These are phyloP conservation scores for Papilio elwesi DNA, from an alignment of 2,888 invertebrate species.

Conservation along the genomic window DNA sequence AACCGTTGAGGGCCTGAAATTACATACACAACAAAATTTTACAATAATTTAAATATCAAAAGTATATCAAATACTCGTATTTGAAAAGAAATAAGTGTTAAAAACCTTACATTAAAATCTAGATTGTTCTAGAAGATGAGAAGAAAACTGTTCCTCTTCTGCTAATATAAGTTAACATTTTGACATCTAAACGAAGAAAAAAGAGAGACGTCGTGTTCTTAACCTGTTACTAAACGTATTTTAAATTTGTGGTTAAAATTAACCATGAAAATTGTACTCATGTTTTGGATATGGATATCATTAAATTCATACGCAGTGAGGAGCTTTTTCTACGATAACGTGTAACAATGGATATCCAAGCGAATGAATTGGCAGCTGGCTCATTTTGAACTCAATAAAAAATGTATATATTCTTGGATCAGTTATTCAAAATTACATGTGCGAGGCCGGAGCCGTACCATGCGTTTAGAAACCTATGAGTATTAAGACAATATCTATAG, in stretches of 20 bases:
- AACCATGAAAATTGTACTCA: no score
- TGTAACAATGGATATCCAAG: background rate
- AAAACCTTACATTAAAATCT: no score
- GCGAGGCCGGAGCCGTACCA: background rate
- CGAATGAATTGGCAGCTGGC: background rate
- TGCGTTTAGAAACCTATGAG: background rate
- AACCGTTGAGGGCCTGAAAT: conserved; percentile 98
- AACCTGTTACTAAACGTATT: no score
- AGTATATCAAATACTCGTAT: background rate
- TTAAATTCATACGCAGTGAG: background rate
- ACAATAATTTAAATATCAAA: conserved; percentile 8
- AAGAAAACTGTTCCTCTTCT: no score
- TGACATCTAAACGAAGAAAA: no score
- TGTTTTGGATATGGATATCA: no score
- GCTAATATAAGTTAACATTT: no score
- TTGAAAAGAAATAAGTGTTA: background rate
- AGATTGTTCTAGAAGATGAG: no score
- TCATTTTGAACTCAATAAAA: background rate
- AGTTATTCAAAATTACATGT: background rate
- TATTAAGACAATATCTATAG: background rate
- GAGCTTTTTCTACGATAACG: background rate
- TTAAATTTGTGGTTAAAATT: no score
- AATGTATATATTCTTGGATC: background rate
- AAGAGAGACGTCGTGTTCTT: no score
- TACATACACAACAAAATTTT: conserved; percentile 34